Percentiles rank a stretch among this genome's conserved stretches.
These are phyloP conservation scores for Alviniconcha marisindica DNA, from an alignment of 1,140 invertebrate species.

Conservation along the genomic window DNA sequence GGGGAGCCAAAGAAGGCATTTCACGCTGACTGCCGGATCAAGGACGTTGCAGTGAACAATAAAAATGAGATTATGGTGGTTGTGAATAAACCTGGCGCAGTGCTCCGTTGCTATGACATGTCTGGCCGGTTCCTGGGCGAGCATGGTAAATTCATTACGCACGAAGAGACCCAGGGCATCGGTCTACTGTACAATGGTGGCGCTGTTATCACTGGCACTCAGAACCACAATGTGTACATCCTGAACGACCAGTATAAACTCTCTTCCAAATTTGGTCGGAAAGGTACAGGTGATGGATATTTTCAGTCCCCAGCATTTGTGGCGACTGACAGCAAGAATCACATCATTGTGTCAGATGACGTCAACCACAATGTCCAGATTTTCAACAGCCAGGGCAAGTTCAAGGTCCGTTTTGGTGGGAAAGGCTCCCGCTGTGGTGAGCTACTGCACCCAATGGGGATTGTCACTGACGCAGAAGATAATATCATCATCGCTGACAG, in stretches of 20 bases:
- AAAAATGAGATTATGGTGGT: constrained; percentile 64
- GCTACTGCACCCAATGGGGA: constrained; percentile 97
- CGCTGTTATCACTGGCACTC: constrained; percentile 76
- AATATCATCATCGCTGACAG: constrained; percentile 98
- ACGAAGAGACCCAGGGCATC: constrained; percentile 69
- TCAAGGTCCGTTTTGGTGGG: constrained; percentile 64
- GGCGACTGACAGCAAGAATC: constrained; percentile 61
- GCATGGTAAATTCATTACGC: constrained; percentile 65
- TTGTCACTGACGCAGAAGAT: constrained; percentile 96
- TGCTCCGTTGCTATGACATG: constrained; percentile 62
- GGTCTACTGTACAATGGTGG: constrained; percentile 57
- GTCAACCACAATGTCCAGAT: constrained; percentile 70
- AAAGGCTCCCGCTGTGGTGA: constrained; percentile 77
- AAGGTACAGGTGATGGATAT: constrained; percentile 89
- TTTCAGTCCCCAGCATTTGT: constrained; percentile 65
- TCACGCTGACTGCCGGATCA: constrained; percentile 60
- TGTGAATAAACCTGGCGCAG: constrained; percentile 61
- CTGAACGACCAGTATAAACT: constrained; percentile 99
- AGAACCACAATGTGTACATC: constrained; percentile 95
- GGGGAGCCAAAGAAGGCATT: constrained; percentile 62
- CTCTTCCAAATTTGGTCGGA: constrained; percentile 96
- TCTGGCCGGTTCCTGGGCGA: constrained; percentile 59
- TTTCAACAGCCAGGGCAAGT: constrained; percentile 65
- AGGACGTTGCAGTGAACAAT: constrained; percentile 61
- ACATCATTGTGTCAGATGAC: constrained; percentile 69